Conservation (phyloP, 2,888 invertebrate species). For the Drosophila paramelanica region DNA sequence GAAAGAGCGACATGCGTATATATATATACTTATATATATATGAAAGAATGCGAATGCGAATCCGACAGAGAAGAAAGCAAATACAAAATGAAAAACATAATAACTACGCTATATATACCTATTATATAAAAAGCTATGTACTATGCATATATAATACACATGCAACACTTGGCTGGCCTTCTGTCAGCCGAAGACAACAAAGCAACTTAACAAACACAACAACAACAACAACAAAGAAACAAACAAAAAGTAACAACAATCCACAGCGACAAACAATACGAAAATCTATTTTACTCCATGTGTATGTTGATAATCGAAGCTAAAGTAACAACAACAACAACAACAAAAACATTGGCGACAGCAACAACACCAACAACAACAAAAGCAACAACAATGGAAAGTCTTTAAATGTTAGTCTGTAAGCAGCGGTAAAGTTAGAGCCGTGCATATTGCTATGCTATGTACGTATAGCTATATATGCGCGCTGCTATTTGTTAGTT, state of each 20-base stretch:
- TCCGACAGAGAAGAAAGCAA: conserved; percentile 11
- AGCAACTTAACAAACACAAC: conserved; percentile 33
- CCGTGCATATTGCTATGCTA: conserved; percentile 49
- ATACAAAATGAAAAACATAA: conserved; percentile 38
- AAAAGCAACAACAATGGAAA: conserved; percentile 57
- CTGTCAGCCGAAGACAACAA: conserved; percentile 27
- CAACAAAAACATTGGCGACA: not conserved
- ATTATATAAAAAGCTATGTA: conserved; percentile 53
- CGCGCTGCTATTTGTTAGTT: conserved; percentile 71
- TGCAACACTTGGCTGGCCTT: conserved; percentile 29
- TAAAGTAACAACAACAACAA: conserved; percentile 2
- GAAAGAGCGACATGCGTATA: conserved; percentile 25
- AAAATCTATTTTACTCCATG: conserved; percentile 28
- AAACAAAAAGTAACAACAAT: conserved; percentile 8
- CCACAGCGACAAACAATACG: conserved; percentile 19
- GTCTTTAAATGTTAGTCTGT: conserved; percentile 75
- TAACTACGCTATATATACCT: conserved; percentile 51
- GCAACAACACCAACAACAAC: conserved; percentile 26
- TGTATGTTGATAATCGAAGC: conserved; percentile 10
- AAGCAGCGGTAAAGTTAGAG: conserved; percentile 65
- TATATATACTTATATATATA: conserved; percentile 1
- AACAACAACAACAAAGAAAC: conserved; percentile 13
- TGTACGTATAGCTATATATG: conserved; percentile 39
- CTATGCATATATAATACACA: conserved; percentile 55
- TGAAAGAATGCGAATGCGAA: conserved; percentile 4